Base-by-base conservation (phyloP, 2,797 vertebrate species). In the Leptodactylus fallax region DNA sequence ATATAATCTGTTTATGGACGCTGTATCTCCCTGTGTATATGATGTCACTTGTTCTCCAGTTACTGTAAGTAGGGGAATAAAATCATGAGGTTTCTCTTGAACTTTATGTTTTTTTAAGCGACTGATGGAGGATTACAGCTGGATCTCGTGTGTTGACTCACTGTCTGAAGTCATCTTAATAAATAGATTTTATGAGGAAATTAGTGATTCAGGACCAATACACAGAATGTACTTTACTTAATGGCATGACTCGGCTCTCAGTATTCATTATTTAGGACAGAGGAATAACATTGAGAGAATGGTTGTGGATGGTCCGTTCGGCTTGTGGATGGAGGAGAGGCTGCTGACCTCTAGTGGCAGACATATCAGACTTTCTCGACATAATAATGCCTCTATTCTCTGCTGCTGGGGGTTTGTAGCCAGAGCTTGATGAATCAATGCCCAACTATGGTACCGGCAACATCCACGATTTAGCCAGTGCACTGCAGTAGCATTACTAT, bases 101-200 rank as follows among this genome's bases (percentile, higher is more conserved):
- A 71, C 51, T n/a, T 72, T 60, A 11, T 69, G 65, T 82, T 65
- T 47, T 36, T 36, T n/a, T 63, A 63, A 25, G 77, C 55, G 45
- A n/a, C 55, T 36, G 10, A 83, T 19, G 47, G 12, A 47, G 27
- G 45, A 65, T 27, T 65, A 51, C 71, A 17, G 72, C 8, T 9
- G 21, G 2, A 21, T 78, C 83, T 65, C 3, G 16, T 19, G n/a
- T 55, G 80, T 74, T 87, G 86, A 87, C 27, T 77, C 86, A 87
- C 71, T 9, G 36, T 65, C 51, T 79, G 84, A 53, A 36, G 60
- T 85, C 85, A 74, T 81, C n/a, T 3, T 21, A 56, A 76, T 77
- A 47, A 49, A 77, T 61, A 51, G 21, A 45, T 12, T 56, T 27
- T 55, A 47, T 61, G 79, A 61, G 79, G 79, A 13, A 47, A 63